phyloP scores from a whole-genome alignment of 2,888 invertebrate species.

The Sipha maydis region DNA sequence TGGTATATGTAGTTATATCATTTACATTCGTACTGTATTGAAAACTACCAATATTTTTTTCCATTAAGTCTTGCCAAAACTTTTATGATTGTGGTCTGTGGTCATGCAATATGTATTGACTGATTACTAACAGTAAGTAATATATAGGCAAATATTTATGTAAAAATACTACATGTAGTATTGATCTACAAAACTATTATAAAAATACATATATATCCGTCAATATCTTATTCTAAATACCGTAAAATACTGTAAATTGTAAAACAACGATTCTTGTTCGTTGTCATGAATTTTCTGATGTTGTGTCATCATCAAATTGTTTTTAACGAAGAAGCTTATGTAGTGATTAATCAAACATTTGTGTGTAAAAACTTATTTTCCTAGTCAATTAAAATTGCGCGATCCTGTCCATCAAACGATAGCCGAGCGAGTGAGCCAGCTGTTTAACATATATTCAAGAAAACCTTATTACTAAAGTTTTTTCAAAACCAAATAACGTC shows the following conservation, averaged over 20 bases:
- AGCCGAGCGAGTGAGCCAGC: constrained; percentile 57
- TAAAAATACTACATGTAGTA: not conserved
- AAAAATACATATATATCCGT: not conserved
- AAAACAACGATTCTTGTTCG: not conserved
- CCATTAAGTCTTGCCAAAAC: not conserved
- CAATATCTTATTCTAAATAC: not conserved
- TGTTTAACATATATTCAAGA: not conserved
- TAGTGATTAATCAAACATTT: not conserved
- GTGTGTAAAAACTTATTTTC: not conserved
- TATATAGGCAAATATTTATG: not conserved
- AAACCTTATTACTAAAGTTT: not conserved
- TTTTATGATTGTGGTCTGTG: not conserved
- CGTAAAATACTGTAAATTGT: not conserved
- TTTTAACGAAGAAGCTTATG: not conserved
- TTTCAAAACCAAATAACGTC: not conserved
- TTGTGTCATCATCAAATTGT: not conserved
- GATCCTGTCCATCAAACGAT: not conserved
- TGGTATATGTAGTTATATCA: not conserved
- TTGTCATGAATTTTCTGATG: not conserved
- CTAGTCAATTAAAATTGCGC: not conserved
- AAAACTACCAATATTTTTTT: not conserved
- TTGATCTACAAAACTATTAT: not conserved
- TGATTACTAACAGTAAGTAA: not conserved
- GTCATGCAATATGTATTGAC: not conserved
- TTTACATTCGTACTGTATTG: not conserved